Base-by-base conservation (phyloP, 2,888 invertebrate genomes). In the Plebejus argus region DNA sequence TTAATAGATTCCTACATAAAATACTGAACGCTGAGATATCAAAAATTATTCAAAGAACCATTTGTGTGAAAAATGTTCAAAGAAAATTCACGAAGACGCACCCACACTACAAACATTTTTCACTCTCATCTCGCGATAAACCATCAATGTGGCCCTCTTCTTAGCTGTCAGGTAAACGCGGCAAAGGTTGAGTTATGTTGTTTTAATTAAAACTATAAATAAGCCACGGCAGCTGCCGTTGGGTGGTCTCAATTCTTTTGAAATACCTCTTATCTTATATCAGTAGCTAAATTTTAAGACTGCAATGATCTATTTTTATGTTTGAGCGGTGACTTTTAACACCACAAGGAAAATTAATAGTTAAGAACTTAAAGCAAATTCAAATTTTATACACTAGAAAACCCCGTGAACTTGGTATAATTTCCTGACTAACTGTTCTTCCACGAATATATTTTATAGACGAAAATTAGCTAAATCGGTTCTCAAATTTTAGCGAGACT, bases 171-270 rank as follows among this genome's bases (percentile, higher is more conserved):
- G 85, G 85, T 83, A 87, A 86, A 85, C 87, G 86, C 89, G 87
- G 87, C 84, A 84, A 84, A 83, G 85, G 85, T 84, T 87, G 89
- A 90, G 87, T 91, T 93, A 92, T 91, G 91, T 89, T 88, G 90
- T 89, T 90, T 92, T 93, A 93, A 93, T 93, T 93, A 92, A 91
- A 88, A 90, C 91, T 90, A 92, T 92, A 93, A 93, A 92, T 91
- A 89, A 90, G 83, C 80, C 80, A 78, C 82, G 84, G 83, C 85
- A 86, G 86, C 87, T 85, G 85, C 83, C 82, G 83, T 82, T 89
- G 92, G 91, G 92, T 91, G 92, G 91, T 91, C 91, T 81, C 79
- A 78, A 85, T 88, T 86, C 86, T 85, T 86, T 89, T 84, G 83
- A 83, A 88, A 87, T 87, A 90, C 89, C 87, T 84, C 84, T 89